Evolutionary conservation across 2,888 invertebrate species (phyloP), one percentile per base, ranked within the genome.

Genomic region (Pollenia labialis): DNA sequence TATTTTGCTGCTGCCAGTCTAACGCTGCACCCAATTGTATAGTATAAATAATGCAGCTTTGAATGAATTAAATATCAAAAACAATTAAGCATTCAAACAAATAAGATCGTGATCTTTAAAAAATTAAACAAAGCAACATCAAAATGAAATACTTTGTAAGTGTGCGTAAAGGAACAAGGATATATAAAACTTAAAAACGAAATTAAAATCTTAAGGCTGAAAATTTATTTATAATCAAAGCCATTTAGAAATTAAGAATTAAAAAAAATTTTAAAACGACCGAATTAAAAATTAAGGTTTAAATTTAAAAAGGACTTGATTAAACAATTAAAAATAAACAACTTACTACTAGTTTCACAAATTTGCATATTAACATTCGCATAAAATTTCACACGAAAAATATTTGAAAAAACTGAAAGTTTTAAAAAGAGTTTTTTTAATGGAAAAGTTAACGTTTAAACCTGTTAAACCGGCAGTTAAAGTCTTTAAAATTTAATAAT

Each of bases 71-170:
- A 74, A 79, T 58, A 81, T 87, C 84, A 87, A 87, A 87, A 84
- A 69, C 76, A 84, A 81, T 87, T 87, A 77, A 84, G 50, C 62
- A 69, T 77, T 87, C 84, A 81, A 68, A 81, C 77, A 77, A 81
- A 84, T 77, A 84, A 87, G 81, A 87, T 84, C 87, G 76, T 64
- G 69, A 84, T 87, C 74, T 81, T 87, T 46, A 62, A 72, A 72
- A 52, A 46, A 72, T 44, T 40, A 66, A 83, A 74, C n/a, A 52
- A 18, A 60, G 50, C 14, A 48, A 80, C 16, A 64, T 14, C 72
- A 87, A 85, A 80, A 89, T 89, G 89, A 89, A 89, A 88, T 89
- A 85, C 71, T 80, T 89, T 58, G 89, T 89, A 85, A 89, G 89
- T 86, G 69, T 14, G 23, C 40, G 9, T 23, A 23, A 77, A 54